Evolutionary conservation across 2,113 vertebrate species (phyloP).

Genomic region (Rhagologus leucostigma): DNA sequence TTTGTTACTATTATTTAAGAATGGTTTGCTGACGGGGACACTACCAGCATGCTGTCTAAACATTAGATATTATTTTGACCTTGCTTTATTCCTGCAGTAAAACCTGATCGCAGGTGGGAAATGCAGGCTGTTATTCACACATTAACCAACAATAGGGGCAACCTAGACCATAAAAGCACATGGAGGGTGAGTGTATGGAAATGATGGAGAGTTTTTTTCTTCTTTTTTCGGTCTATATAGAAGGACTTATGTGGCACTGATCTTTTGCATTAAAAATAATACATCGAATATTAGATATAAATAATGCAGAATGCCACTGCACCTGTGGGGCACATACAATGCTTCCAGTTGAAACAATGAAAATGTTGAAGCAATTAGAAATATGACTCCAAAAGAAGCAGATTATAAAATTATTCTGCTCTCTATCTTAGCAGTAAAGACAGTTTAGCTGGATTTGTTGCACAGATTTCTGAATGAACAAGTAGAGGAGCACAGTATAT

Average conservation of each 20-base stretch:
- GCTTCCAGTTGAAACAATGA: not conserved
- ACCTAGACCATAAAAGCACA: not conserved
- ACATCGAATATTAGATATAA: not conserved
- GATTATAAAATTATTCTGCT: not conserved
- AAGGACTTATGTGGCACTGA: not conserved
- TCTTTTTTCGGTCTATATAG: not conserved
- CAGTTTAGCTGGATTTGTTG: not conserved
- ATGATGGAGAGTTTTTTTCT: not conserved
- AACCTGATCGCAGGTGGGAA: not conserved
- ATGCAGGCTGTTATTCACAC: not conserved
- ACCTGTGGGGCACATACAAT: not conserved
- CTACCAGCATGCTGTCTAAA: not conserved
- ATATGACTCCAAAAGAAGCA: not conserved
- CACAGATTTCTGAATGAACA: not conserved
- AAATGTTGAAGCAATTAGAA: not conserved
- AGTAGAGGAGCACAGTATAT: not conserved
- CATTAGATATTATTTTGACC: not conserved
- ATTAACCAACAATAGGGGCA: not conserved
- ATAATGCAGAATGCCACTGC: not conserved
- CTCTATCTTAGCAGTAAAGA: not conserved
- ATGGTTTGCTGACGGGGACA: not conserved
- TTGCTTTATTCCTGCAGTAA: slow-evolving; percentile 14
- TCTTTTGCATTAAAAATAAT: not conserved
- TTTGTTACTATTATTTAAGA: slow-evolving; percentile 26
- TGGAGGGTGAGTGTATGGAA: not conserved